Evolutionary conservation across 2,797 vertebrate species (phyloP), one percentile per base, ranked within the genome.

Genomic region (Amblyraja radiata): DNA sequence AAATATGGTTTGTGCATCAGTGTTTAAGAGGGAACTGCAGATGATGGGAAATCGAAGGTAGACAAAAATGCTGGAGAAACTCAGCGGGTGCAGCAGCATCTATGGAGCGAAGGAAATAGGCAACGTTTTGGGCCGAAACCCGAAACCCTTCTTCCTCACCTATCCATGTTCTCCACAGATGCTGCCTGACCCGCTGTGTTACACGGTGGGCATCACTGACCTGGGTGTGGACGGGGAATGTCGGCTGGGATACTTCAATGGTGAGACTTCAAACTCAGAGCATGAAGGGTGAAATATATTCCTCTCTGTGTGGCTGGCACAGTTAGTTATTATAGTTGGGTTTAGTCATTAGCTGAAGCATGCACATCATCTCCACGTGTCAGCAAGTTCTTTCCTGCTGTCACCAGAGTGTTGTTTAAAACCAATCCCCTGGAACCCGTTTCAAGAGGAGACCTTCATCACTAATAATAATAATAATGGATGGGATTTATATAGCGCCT

Each of bases 251-350:
- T 8, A 6, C 8, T 21, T 46, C 68, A 46, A 36, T 10, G 88
- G 68, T 23, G 61, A 54, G 46, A 46, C 46, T 46, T 46, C 1
- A 46, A 46, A 46, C 25, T 54, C 90, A 54, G 90, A 28, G 4
- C 36, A 5, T 1, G 14, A 54, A n/a, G 71, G 90, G 71, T 92
- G 74, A 76, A 92, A n/a, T 23, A 54, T 54, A 46, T 23, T 92
- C 14, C 11, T 46, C 68, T 74, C 6, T 39, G 39, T 76, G 11
- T 76, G 90, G 84, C 65, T 88, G 61, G 61, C 84, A 88, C 6
- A 23, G 90, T 92, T 92, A 76, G 90, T 92, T 90, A 92, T 92
- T 92, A 92, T 74, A 54, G 90, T 76, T 92, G 32, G 23, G 71
- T 71, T 74, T 74, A 92, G 90, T 74, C 90, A 73, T 92, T 74